phyloP scores from a whole-genome alignment of 2,888 invertebrate genomes.

The Coremacera marginata region DNA sequence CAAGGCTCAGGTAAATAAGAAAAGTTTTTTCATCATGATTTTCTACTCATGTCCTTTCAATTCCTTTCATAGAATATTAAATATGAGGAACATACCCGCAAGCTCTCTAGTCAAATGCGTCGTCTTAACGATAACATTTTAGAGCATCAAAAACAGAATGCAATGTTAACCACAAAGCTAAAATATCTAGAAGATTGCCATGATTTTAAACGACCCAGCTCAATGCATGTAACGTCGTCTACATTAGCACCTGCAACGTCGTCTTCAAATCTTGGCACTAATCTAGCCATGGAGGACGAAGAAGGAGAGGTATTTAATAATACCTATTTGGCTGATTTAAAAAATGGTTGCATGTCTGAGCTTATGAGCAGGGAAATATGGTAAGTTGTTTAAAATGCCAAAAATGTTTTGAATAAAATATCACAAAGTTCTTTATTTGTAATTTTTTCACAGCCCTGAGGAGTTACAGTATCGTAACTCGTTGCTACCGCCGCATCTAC shows the following conservation, averaged over 20 bases:
- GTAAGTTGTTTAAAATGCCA: slow-evolving; percentile 46
- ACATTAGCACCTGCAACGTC: slow-evolving; percentile 43
- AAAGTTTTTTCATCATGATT: neutral
- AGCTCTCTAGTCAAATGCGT: slow-evolving; percentile 64
- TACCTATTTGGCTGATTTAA: slow-evolving; percentile 79
- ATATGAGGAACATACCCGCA: slow-evolving; percentile 63
- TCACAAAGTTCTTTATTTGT: neutral
- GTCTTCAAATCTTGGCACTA: slow-evolving; percentile 58
- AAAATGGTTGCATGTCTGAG: slow-evolving; percentile 71
- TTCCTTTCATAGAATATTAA: slow-evolving; percentile 56
- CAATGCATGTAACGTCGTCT: slow-evolving; percentile 44
- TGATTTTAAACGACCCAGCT: slow-evolving; percentile 55
- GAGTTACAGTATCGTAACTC: slow-evolving; percentile 86
- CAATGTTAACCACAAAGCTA: slow-evolving; percentile 62
- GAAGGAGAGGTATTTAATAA: slow-evolving; percentile 88
- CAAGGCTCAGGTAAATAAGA: slow-evolving; percentile 57
- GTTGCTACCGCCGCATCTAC: slow-evolving; percentile 84
- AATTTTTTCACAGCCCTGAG: slow-evolving; percentile 70
- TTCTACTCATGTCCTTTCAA: neutral
- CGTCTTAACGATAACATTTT: slow-evolving; percentile 65
- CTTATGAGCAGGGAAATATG: slow-evolving; percentile 57
- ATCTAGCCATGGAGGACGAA: slow-evolving; percentile 85
- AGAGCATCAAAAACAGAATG: slow-evolving; percentile 65
- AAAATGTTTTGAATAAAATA: neutral
- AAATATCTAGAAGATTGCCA: slow-evolving; percentile 56